Evolutionary conservation across 2,797 vertebrate species (phyloP), one percentile per base, ranked within the genome.

Genomic region (Agapornis canus): DNA sequence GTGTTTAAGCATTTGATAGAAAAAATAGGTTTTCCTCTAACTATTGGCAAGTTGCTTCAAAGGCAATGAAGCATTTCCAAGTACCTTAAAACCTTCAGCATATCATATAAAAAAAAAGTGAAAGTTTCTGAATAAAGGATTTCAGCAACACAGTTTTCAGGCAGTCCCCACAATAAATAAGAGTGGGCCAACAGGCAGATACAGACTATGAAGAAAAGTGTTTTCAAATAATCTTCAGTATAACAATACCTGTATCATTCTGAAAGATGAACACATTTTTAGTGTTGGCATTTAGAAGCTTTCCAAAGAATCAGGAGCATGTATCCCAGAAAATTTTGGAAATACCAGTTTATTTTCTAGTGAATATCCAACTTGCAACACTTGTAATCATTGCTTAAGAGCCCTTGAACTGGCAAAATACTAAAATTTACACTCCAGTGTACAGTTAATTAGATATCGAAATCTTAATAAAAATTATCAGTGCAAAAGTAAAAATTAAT

Each of bases 321-420:
- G 21, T 7, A 59, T 27, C 6, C 17, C 59, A 59, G 54, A 51
- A 31, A 39, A 26, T 79, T 86, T 94, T 60, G 66, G 70, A 94
- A 95, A 96, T 22, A 86, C 4, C 1, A 6, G n/a, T 95, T 96
- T 95, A 96, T 95, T 96, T 88, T 90, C 85, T 88, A 95, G 82
- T 91, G 86, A 86, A 81, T 54, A 92, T 39, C 26, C 73, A 76
- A 79, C 70, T 69, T 82, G 9, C 8, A 86, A 88, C 51, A 86
- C 21, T 73, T 31, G 22, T 16, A 75, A 75, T 54, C 61, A 45
- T 79, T 78, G 48, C 37, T 63, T 69, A 68, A 75, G 22, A 95
- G 32, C 32, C 72, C 42, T 78, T 63, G 75, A 39, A 71, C 7
- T 37, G 42, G 80, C 1, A 1, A 81, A 78, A 69, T 59, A 47